Percentiles rank a stretch among this genome's conserved stretches.
Evolutionary conservation across 2,797 vertebrate species (phyloP).

Genomic region (Muscicapa comitata): DNA sequence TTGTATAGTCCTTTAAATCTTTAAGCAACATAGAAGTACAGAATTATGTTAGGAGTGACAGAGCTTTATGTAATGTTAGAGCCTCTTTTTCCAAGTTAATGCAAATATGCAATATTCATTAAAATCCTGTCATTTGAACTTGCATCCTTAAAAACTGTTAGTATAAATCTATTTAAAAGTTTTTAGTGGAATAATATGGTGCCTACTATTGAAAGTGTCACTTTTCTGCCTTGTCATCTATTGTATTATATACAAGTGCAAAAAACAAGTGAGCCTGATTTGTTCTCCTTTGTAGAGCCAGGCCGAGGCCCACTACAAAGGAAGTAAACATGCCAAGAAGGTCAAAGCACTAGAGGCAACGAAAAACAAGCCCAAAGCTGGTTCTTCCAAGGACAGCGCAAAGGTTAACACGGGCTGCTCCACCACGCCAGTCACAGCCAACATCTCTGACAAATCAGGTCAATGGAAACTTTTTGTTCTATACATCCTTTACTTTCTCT

Average conservation of each 20-base stretch:
- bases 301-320: constrained; percentile 98
- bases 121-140: background rate
- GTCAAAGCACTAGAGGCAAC: constrained; percentile 95
- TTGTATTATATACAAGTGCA: constrained; percentile 71
- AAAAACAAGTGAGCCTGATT: constrained; percentile 83
- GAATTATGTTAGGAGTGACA: background rate
- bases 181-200: constrained; percentile 37
- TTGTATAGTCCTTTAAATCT: background rate
- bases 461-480: constrained; percentile 80
- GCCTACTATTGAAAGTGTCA: constrained; percentile 77
- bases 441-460: constrained; percentile 88
- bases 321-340: constrained; percentile 99
- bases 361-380: constrained; percentile 89
- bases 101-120: background rate
- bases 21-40: background rate
- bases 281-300: constrained; percentile 94
- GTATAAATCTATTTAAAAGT: background rate
- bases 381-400: constrained; percentile 82
- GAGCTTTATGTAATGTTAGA: background rate
- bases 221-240: constrained; percentile 68
- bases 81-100: background rate
- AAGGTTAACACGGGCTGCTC: constrained; percentile 81
- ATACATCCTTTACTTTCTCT: constrained; percentile 59
- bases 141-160: background rate
- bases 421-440: constrained; percentile 76